Base-by-base conservation (phyloP, 2,113 vertebrate species). In the Rhinolophus ferrumequinum region DNA sequence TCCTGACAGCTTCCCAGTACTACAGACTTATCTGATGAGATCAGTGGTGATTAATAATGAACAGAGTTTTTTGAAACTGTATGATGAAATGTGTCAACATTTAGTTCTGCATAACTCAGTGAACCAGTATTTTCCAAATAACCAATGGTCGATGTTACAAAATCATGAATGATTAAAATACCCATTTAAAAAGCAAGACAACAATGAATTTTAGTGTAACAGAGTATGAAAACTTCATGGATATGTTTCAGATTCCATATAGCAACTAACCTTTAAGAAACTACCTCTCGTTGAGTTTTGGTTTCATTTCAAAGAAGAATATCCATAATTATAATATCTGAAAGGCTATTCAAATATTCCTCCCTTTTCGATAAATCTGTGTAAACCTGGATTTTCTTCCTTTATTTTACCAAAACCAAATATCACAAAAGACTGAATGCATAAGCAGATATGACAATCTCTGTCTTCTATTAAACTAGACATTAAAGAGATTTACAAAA, bases 41-140 rank as follows among this genome's bases (percentile, higher is more conserved):
- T 92, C 69, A 93, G 94, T 87, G 80, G 50, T 94, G 47, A 91
- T 93, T 88, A 97, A 67, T 82, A 93, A 75, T 81, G n/a, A 95
- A 56, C 6, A 8, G 72, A 54, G 56, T 35, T 88, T 90, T 96
- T 93, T 92, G 24, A 93, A 95, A 70, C 52, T 89, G 8, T 54
- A 19, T 28, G 58, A 83, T 93, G 22, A 92, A 89, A 92, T 87
- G 4, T 84, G 82, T 58, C 50, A 95, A 94, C 18, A 70, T 82
- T 90, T 81, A 70, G 75, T 84, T 60, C 38, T 94, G 11, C n/a
- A 62, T 88, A 96, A 97, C 24, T 96, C 38, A 80, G 60, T 30
- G 56, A 83, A 86, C n/a, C 75, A 95, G 6, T 90, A 84, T 96
- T 95, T 95, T 92, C 52, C 52, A 77, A 82, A 86, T 89, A 30